Evolutionary conservation across 2,113 vertebrate species (phyloP).

Genomic region (Notiomystis cincta): DNA sequence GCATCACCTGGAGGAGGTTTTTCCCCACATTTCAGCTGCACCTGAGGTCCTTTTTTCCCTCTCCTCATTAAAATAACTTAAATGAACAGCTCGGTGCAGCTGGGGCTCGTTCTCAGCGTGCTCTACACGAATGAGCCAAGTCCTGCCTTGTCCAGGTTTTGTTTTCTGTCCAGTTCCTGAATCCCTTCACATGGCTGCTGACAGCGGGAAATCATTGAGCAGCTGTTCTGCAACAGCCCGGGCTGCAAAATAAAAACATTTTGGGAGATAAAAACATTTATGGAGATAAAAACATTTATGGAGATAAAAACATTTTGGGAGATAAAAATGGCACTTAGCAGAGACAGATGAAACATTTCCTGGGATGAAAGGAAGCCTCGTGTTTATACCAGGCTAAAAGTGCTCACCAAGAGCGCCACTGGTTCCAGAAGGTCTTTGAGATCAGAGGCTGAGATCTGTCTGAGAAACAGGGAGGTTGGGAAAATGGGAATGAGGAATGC

Average conservation of each 20-base stretch:
- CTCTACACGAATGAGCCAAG: background rate
- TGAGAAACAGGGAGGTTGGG: background rate
- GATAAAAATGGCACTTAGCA: background rate
- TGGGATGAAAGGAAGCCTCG: background rate
- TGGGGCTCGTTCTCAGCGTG: background rate
- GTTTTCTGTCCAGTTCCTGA: background rate
- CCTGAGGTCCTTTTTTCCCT: background rate
- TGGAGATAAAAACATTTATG: background rate
- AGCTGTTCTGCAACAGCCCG: background rate
- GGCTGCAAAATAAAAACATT: background rate
- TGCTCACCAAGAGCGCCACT: accelerated
- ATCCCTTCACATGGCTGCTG: background rate
- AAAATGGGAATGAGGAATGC: background rate
- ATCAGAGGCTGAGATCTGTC: background rate
- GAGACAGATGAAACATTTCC: background rate
- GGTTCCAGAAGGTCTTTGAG: background rate
- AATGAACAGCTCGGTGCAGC: background rate
- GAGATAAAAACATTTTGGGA: background rate
- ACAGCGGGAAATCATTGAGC: background rate
- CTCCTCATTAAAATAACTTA: background rate
- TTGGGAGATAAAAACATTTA: background rate
- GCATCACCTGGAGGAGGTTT: background rate
- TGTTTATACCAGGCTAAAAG: background rate
- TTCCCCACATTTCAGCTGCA: background rate
- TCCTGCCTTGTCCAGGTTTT: background rate